phyloP scores from a whole-genome alignment of 2,888 invertebrate genomes.

The Drosophila multiciliata region DNA sequence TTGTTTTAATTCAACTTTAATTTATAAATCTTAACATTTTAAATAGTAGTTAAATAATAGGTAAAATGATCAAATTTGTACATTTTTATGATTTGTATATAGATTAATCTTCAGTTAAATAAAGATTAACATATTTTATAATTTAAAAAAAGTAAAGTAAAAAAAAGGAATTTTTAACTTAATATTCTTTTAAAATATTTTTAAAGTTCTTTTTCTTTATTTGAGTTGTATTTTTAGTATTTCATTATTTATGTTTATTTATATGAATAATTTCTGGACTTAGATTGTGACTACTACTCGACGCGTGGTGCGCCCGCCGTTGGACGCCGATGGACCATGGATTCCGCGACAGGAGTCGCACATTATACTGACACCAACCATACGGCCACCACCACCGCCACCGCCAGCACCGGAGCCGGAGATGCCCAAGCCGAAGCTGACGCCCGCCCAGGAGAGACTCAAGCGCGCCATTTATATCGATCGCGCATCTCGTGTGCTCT shows the following conservation, averaged over 20 bases:
- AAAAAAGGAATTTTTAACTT: background rate
- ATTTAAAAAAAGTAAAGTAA: background rate
- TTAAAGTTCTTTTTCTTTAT: background rate
- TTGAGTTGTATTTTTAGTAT: background rate
- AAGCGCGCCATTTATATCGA: conserved; percentile 90
- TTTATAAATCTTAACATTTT: background rate
- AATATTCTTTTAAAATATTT: background rate
- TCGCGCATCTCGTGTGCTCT: conserved; percentile 89
- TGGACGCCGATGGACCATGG: conserved; percentile 84
- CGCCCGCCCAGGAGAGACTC: conserved; percentile 87
- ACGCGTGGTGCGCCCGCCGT: conserved; percentile 80
- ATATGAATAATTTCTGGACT: background rate
- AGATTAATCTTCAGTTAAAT: no score
- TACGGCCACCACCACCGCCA: conserved; percentile 78
- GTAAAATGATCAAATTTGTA: no score
- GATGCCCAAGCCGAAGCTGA: conserved; percentile 83
- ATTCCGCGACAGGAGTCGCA: conserved; percentile 84
- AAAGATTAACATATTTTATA: background rate
- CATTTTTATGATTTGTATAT: background rate
- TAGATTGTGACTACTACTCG: conserved; percentile 76
- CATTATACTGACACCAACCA: conserved; percentile 82
- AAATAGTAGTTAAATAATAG: background rate
- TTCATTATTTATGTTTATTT: background rate
- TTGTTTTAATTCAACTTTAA: background rate
- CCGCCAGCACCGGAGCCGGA: conserved; percentile 83